Base-by-base conservation (phyloP, 2,113 vertebrate species). In the Cariama cristata region DNA sequence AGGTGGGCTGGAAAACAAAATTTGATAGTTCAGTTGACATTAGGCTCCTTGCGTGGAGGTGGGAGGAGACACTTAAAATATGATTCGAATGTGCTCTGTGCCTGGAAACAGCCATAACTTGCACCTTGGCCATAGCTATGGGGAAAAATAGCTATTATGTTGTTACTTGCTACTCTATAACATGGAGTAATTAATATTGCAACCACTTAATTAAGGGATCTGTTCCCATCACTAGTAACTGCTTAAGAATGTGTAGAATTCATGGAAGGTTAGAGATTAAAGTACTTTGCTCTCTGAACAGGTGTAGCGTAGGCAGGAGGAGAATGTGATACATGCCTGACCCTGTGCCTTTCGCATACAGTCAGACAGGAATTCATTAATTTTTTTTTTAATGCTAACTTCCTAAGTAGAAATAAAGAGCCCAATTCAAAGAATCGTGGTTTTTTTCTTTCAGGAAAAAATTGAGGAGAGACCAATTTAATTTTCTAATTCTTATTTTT, bases 71-170 rank as follows among this genome's bases (percentile, higher is more conserved):
- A 53, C 44, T 73, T 74, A 68, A 86, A 86, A 33, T 55, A 66
- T 0, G 0, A 50, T 83, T 88, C 86, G 58, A 94, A 81, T 87
- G 72, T 81, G 40, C 55, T 0, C 0, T 40, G 30, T 60, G 27
- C 56, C 13, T 85, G 66, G 69, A 45, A 87, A 73, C 60, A 85
- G 68, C 52, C 44, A 7, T 67, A 74, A 85, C 15, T 80, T 88
- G 24, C 11, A 62, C 42, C 17, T 55, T 85, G 66, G 68, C 56
- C 60, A 67, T 77, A 91, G 80, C 80, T 91, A 18, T 75, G 27
- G 44, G 88, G 84, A 4, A 93, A 93, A 87, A 60, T 30, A 93
- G 49, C 82, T 93, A 72, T 94, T 94, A 88, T 26, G 44, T 88
- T 93, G 22, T 80, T 93, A 80, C 24, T 87, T 32, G 32, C 21